These are phyloP conservation scores for Origma solitaria DNA, from an alignment of 2,113 vertebrate species.

Conservation along the genomic window DNA sequence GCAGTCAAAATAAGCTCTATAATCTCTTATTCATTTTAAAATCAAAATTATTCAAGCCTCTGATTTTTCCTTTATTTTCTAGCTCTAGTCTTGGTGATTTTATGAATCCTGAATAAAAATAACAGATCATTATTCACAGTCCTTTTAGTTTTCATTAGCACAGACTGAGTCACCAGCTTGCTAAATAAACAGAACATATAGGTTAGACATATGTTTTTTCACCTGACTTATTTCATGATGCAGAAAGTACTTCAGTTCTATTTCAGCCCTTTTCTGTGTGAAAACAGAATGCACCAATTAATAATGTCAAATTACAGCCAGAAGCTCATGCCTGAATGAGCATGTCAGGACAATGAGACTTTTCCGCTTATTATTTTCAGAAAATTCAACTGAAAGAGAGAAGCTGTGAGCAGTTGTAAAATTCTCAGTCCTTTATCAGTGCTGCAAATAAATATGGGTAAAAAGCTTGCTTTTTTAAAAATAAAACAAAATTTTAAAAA, in stretches of 20 bases:
- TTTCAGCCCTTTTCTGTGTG: background rate
- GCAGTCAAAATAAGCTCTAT: background rate
- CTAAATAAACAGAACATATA: constrained; percentile 1
- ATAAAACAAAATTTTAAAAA: background rate
- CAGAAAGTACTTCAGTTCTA: background rate
- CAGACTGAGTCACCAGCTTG: background rate
- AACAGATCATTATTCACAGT: background rate
- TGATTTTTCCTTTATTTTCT: constrained; percentile 3
- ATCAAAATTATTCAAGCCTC: background rate
- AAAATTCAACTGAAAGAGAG: constrained; percentile 38
- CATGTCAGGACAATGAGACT: constrained; percentile 1
- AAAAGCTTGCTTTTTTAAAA: background rate
- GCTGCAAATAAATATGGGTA: background rate
- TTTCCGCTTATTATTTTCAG: constrained; percentile 33
- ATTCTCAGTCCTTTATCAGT: background rate
- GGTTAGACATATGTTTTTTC: background rate
- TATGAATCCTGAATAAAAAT: background rate
- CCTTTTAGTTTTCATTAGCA: background rate
- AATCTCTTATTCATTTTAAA: background rate
- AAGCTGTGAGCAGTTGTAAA: background rate
- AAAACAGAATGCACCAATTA: constrained; percentile 3
- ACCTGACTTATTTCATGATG: background rate
- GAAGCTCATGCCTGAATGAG: background rate
- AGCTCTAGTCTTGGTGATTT: background rate
- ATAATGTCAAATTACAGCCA: constrained; percentile 36